Percentiles rank a stretch among this genome's conserved stretches.
Conservation (phyloP, 2,797 vertebrate species). For the Muscicapa comitata region DNA sequence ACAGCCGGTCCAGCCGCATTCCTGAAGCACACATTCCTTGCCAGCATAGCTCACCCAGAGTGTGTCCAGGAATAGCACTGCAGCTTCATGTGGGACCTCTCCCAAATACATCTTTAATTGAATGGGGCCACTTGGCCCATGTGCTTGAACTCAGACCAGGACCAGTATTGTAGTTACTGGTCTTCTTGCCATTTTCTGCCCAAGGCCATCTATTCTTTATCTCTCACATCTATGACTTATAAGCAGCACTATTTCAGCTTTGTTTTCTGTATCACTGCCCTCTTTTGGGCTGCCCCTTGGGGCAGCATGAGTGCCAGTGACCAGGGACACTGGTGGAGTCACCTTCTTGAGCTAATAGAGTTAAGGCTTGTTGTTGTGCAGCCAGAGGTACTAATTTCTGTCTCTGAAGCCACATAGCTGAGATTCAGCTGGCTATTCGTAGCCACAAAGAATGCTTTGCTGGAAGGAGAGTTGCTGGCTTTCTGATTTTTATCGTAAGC, state of each 20-base stretch:
- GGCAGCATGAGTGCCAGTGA: neutral
- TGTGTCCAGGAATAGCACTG: constrained; percentile 35
- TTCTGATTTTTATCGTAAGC: neutral
- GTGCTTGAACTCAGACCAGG: neutral
- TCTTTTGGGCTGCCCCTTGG: neutral
- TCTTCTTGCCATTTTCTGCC: neutral
- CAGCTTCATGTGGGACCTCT: constrained; percentile 31
- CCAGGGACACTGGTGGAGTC: neutral
- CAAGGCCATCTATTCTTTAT: neutral
- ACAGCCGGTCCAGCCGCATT: constrained; percentile 60
- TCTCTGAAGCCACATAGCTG: constrained; percentile 20
- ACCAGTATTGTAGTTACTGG: neutral
- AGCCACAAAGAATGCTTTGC: constrained; percentile 44
- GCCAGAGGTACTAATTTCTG: constrained; percentile 2
- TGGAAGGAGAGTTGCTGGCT: neutral
- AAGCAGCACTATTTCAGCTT: neutral
- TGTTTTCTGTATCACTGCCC: neutral
- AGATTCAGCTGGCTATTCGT: neutral
- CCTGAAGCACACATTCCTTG: constrained; percentile 57
- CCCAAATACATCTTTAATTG: constrained; percentile 20
- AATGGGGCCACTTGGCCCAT: neutral
- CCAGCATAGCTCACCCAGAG: neutral
- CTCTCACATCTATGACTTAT: neutral
- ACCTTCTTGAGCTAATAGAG: neutral
- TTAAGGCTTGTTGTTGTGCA: neutral